Evolutionary conservation across 2,113 vertebrate species (phyloP), one percentile per base, ranked within the genome.

Genomic region (Zingel zingel): DNA sequence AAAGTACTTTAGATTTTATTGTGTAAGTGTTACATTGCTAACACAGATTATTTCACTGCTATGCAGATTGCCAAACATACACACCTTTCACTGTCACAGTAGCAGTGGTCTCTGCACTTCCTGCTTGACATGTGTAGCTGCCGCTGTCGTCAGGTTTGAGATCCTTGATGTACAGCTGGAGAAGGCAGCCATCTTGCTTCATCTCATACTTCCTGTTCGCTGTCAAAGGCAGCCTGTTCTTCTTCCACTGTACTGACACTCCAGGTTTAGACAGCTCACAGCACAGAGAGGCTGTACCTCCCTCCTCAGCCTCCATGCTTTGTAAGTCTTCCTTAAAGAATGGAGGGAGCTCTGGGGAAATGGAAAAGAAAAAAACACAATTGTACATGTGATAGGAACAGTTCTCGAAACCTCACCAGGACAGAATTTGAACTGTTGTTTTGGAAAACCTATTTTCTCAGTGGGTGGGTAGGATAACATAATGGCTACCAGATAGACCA

Each of bases 181-280:
- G 77, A 12, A 76, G 18, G 63, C 92, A 88, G 61, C 91, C 95
- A 66, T 94, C 94, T 45, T 96, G 93, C 7, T 89, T 95, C 67
- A 96, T 94, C 72, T 96, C 91, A 86, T 95, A 95, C 70, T 94
- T 96, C 45, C 56, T 84, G 4, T 86, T 93, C 0, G 91, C 92
- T 79, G 83, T 91, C 4, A 92, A 85, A 8, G 96, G 88, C 3
- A 93, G 81, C 3, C 71, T 59, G 30, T 94, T 94, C 4, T 89
- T 95, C 70, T 83, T 97, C 97, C 97, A 97, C 66, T 95, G 74
- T 4, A 95, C 94, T 0, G 53, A 57, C 5, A 84, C 58, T 39
- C 87, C 94, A 92, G 81, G 87, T 59, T 96, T 96, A 67, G 90
- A 96, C 54, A 97, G 88, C 65, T 95, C 90, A 85, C 97, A 97